Conservation (phyloP, 2,113 vertebrate genomes). For the Dasypus novemcinctus region DNA sequence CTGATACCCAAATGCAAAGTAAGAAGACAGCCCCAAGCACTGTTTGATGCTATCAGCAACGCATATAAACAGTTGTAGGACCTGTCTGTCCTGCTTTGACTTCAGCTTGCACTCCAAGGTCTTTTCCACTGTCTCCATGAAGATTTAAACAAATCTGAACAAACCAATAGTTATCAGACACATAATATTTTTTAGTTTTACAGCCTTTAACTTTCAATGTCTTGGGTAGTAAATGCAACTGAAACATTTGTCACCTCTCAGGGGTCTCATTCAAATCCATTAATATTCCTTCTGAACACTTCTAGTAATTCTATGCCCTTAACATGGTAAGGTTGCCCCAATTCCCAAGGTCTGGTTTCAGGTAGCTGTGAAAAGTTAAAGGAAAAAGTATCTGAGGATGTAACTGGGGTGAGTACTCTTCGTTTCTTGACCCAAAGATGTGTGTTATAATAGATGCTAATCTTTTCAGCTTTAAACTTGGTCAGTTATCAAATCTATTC, state of each 20-base stretch:
- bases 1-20: not conserved
- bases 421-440: not conserved
- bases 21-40: not conserved
- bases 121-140: not conserved
- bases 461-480: not conserved
- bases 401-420: not conserved
- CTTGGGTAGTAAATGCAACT: not conserved
- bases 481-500: not conserved
- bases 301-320: not conserved
- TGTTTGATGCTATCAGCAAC: not conserved
- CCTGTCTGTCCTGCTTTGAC: not conserved
- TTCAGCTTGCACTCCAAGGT: not conserved
- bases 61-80: not conserved
- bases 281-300: not conserved
- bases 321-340: not conserved
- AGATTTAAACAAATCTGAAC: constrained; percentile 1
- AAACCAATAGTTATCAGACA: not conserved
- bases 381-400: not conserved
- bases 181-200: not conserved
- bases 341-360: not conserved
- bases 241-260: not conserved
- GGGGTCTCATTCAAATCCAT: not conserved
- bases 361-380: not conserved
- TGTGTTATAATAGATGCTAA: not conserved
- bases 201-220: not conserved